Base-by-base conservation (phyloP, 1,140 invertebrate species). In the Acromyrmex echinatior region DNA sequence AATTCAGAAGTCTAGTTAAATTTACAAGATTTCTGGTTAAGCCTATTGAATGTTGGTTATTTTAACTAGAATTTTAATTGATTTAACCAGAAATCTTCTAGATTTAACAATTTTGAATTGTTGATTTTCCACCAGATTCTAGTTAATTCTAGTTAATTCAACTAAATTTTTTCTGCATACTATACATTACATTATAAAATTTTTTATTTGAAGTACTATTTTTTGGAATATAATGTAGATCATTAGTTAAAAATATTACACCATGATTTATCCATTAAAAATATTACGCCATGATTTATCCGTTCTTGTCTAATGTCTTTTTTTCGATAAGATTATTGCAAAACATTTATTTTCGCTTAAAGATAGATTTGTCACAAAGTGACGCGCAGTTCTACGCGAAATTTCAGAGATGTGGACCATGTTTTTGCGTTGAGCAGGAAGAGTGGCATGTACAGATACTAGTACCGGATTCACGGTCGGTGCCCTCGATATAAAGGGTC, bases 381-480 rank as follows among this genome's bases (percentile, higher is more conserved):
- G 70, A 60, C 14, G 39, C 45, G 25, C 28, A 63, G 18, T 62
- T 86, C 7, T 58, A 73, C 53, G 71, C 35, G 56, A 85, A 76
- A 88, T 86, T 68, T 63, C 56, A 70, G 28, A 80, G 68, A 80
- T 76, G 74, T 80, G 82, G 60, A 82, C 49, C 85, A 74, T 87
- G 89, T 88, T 90, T 87, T 90, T 88, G 68, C 89, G 73, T 90
- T 39, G 56, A 80, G 63, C 89, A 88, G 90, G 89, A 91, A 91
- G 90, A 86, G 71, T 65, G 31, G 39, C 51, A 66, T 89, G 87
- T 87, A 91, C 58, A 85, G 87, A 87, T 88, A 88, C 87, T 87
- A 87, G 62, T 91, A 92, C 92, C 92, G 92, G 92, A 93, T 93
- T 93, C 90, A 93, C 91, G 92, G 92, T 93, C 91, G 88, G 86